phyloP scores from a whole-genome alignment of 2,797 vertebrate genomes.

The Xenopus petersii region DNA sequence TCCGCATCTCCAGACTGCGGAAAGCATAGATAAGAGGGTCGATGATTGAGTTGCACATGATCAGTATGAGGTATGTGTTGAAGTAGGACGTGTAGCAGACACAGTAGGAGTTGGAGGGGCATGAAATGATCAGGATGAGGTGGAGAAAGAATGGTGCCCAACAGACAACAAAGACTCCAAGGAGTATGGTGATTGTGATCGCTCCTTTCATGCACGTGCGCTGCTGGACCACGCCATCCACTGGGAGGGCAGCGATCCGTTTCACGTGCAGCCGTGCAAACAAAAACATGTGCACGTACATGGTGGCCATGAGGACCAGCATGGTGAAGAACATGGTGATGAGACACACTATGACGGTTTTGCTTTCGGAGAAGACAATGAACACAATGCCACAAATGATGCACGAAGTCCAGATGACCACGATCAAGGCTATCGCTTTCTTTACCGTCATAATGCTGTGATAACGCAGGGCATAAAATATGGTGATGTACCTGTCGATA shows the following conservation, averaged over 20 bases:
- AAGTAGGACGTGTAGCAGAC: slow-evolving; percentile 82
- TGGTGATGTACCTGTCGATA: slow-evolving; percentile 80
- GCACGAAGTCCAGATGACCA: slow-evolving; percentile 74
- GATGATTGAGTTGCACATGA: slow-evolving; percentile 84
- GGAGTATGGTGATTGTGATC: slow-evolving; percentile 78
- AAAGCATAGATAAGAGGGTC: slow-evolving; percentile 85
- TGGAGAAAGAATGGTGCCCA: slow-evolving; percentile 87
- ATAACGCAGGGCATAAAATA: slow-evolving; percentile 83
- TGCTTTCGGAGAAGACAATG: slow-evolving; percentile 82
- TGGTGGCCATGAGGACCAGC: slow-evolving; percentile 80
- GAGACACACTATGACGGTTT: slow-evolving; percentile 82
- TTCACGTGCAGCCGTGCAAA: slow-evolving; percentile 78
- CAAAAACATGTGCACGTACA: slow-evolving; percentile 84
- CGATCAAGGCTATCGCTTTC: slow-evolving; percentile 69
- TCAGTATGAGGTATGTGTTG: slow-evolving; percentile 82
- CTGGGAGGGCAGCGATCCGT: slow-evolving; percentile 73
- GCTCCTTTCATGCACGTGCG: slow-evolving; percentile 79
- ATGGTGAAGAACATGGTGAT: slow-evolving; percentile 81
- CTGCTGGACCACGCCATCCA: slow-evolving; percentile 63
- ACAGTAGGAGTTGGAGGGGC: slow-evolving; percentile 77
- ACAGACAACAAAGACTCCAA: slow-evolving; percentile 82
- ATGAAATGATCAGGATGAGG: slow-evolving; percentile 81
- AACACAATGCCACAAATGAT: slow-evolving; percentile 79
- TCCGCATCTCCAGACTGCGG: slow-evolving; percentile 79
- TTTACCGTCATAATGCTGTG: slow-evolving; percentile 80